Base-by-base conservation (phyloP, 1,140 invertebrate genomes). In the Asobara japonica region DNA sequence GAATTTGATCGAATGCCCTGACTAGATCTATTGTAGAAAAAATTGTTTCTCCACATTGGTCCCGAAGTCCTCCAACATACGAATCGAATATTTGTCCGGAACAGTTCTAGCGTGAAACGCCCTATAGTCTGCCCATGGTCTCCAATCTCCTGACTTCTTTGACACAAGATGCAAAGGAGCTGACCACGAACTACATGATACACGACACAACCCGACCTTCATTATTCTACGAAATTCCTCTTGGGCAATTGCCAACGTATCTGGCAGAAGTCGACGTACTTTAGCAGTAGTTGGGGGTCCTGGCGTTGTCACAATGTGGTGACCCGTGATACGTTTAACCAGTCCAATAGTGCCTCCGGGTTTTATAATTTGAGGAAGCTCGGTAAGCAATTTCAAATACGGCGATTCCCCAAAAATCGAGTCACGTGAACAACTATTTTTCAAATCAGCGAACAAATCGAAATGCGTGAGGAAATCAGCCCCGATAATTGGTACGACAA, bases 111-210 rank as follows among this genome's bases (percentile, higher is more conserved):
- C 69, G 74, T 91, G 91, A 0, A 90, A 75, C 3, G 51, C 25
- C 7, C 87, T 69, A 69, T 89, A 90, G 71, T 90, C 88, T 0
- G 87, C 86, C 68, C 84, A 88, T 0, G 85, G 82, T 16, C 89
- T 71, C 79, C 81, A 87, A 6, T 72, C 71, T 0, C 77, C 73
- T 4, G 82, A 81, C 29, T 80, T 79, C 71, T 90, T 90, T 4
- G 31, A 11, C 11, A 11, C 31, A 6, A 36, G 31, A 36, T 36
- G 31, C 31, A 36, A 36, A 5, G 31, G 31, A 6, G 31, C 5
- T 6, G 31, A 36, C 31, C 31, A 36, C 11, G 31, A 11, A 11
- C 31, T 36, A 36, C 31, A 6, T 5, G 31, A 36, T 11, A 5
- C 11, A 5, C 31, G 5, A 11, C 5, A 5, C 11, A 36, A 6